Evolutionary conservation across 2,113 vertebrate species (phyloP).

Genomic region (Conger conger): DNA sequence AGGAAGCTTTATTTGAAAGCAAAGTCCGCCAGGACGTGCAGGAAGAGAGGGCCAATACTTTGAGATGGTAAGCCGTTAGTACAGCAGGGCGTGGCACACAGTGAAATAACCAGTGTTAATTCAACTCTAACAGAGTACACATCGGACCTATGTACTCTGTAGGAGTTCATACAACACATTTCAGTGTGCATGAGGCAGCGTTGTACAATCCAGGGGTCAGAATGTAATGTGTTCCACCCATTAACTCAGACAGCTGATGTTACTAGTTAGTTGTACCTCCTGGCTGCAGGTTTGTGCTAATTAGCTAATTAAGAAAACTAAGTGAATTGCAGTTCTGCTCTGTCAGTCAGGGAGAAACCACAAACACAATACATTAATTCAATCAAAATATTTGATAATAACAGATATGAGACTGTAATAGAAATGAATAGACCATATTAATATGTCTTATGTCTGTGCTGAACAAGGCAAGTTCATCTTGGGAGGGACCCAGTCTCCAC

Average conservation of each 20-base stretch:
- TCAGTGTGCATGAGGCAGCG: too few relatives aligned
- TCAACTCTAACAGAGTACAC: too few relatives aligned
- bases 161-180: too few relatives aligned
- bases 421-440: not conserved
- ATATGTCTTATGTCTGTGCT: not conserved
- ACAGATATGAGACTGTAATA: not conserved
- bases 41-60: conserved; percentile 72
- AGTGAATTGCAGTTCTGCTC: not conserved
- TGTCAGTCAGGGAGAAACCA: not conserved
- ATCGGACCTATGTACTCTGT: too few relatives aligned
- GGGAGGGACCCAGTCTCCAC: conserved; percentile 73
- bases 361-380: not conserved
- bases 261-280: too few relatives aligned
- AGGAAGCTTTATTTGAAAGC: conserved; percentile 78
- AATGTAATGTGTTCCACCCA: too few relatives aligned
- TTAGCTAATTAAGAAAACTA: too few relatives aligned
- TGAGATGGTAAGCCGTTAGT: conserved; percentile 71
- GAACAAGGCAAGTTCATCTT: conserved; percentile 74
- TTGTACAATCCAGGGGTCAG: too few relatives aligned
- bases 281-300: too few relatives aligned
- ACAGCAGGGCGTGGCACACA: not conserved
- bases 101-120: too few relatives aligned
- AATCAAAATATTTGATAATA: not conserved
- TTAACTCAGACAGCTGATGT: too few relatives aligned
- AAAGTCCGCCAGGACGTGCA: conserved; percentile 69